These are phyloP conservation scores for Anisognathus igniventris DNA, from an alignment of 2,797 vertebrate genomes.

Conservation along the genomic window DNA sequence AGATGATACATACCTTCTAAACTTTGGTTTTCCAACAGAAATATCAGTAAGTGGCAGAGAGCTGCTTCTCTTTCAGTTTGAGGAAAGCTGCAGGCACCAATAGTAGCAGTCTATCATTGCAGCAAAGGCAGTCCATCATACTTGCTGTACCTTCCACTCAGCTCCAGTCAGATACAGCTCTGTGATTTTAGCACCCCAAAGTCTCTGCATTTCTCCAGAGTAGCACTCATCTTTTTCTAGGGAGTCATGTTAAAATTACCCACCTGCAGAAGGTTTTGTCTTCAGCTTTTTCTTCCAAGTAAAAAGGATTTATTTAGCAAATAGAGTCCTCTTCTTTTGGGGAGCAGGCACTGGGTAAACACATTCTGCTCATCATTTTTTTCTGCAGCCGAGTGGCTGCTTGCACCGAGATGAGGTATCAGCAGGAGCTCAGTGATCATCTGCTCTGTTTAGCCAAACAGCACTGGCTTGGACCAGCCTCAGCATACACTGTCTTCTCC, in stretches of 20 bases:
- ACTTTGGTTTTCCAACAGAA: not conserved
- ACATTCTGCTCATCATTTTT: not conserved
- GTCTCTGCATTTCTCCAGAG: not conserved
- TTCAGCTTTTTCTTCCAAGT: not conserved
- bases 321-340: not conserved
- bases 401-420: not conserved
- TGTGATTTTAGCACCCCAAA: not conserved
- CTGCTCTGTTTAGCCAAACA: not conserved
- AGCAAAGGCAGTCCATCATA: not conserved
- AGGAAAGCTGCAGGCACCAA: not conserved
- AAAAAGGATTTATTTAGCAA: not conserved
- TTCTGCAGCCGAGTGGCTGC: not conserved
- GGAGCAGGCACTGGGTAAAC: not conserved
- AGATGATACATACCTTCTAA: not conserved
- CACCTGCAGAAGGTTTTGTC: not conserved
- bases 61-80: not conserved
- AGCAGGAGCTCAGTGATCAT: not conserved
- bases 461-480: not conserved
- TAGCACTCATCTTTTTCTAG: not conserved
- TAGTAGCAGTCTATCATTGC: not conserved
- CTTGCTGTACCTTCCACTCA: not conserved
- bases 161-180: accelerated
- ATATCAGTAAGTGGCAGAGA: not conserved
- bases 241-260: not conserved
- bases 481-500: not conserved